phyloP scores from a whole-genome alignment of 1,140 invertebrate species.

The Cryptotermes secundus region DNA sequence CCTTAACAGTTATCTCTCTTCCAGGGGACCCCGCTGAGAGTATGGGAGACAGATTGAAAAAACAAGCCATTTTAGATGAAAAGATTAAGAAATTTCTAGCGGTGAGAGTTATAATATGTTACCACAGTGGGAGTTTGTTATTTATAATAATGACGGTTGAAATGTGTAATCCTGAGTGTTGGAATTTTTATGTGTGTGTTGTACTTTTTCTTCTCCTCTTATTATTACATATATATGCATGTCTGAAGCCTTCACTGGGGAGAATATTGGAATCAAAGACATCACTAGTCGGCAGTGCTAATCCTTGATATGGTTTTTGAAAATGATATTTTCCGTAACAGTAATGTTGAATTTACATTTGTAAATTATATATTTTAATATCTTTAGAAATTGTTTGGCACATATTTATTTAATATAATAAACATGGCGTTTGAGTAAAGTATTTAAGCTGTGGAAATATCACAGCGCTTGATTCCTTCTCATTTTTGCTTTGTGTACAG shows the following conservation, averaged over 20 bases:
- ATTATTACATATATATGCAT: conserved; percentile 38
- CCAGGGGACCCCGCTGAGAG: conserved; percentile 47
- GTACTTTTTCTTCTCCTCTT: conserved; percentile 34
- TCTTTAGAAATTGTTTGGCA: too few species aligned
- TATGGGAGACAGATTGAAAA: conserved; percentile 65
- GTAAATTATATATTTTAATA: too few species aligned
- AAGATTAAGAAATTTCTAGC: conserved; percentile 93
- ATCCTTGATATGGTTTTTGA: neutral
- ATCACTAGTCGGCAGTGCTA: neutral
- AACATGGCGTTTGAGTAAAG: too few species aligned
- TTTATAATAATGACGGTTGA: neutral
- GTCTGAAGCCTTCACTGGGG: conserved; percentile 39
- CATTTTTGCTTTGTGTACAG: too few species aligned
- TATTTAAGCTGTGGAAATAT: too few species aligned
- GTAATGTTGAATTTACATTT: too few species aligned
- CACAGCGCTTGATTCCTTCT: too few species aligned
- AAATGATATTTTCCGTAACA: too few species aligned
- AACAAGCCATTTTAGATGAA: conserved; percentile 84
- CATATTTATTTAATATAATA: too few species aligned
- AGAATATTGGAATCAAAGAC: neutral
- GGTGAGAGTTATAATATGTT: conserved; percentile 60
- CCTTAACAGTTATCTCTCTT: conserved; percentile 32
- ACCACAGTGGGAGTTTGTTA: conserved; percentile 1
- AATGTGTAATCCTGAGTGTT: neutral
- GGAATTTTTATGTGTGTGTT: conserved; percentile 33